Evolutionary conservation across 2,888 invertebrate genomes (phyloP).

Genomic region (Apamea monoglypha): DNA sequence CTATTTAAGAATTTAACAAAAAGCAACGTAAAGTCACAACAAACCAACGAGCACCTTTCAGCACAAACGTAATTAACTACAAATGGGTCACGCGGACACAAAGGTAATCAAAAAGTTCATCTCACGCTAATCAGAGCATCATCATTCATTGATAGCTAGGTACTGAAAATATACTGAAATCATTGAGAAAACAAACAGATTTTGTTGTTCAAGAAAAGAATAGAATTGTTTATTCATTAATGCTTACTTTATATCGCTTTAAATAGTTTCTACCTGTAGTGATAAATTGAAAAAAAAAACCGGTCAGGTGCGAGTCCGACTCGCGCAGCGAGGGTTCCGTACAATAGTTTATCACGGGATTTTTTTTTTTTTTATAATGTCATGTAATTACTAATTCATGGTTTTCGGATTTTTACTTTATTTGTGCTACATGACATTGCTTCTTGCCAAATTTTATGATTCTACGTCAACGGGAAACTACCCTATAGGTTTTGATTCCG

Average conservation of each 20-base stretch:
- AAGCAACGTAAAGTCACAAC: not conserved
- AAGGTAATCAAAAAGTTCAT: constrained; percentile 34
- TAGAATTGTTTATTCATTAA: constrained; percentile 28
- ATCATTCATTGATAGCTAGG: constrained; percentile 8
- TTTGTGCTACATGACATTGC: too few species aligned
- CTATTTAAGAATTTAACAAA: not conserved
- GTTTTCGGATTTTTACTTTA: too few species aligned
- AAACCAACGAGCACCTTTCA: not conserved
- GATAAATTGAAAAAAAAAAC: not conserved
- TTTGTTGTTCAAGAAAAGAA: constrained; percentile 19
- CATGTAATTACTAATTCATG: too few species aligned
- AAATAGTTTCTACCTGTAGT: not conserved
- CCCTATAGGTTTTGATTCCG: too few species aligned
- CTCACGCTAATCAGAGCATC: constrained; percentile 45
- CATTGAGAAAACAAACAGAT: constrained; percentile 9
- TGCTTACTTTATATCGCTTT: not conserved
- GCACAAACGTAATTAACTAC: constrained; percentile 13
- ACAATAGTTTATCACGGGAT: too few species aligned
- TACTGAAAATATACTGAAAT: not conserved
- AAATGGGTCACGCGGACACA: not conserved
- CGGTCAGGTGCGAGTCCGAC: too few species aligned
- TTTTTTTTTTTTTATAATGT: too few species aligned
- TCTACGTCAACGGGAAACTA: too few species aligned
- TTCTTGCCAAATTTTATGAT: too few species aligned
- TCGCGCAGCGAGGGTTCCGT: too few species aligned